phyloP scores from a whole-genome alignment of 2,797 vertebrate species.

The Protonibea diacanthus region DNA sequence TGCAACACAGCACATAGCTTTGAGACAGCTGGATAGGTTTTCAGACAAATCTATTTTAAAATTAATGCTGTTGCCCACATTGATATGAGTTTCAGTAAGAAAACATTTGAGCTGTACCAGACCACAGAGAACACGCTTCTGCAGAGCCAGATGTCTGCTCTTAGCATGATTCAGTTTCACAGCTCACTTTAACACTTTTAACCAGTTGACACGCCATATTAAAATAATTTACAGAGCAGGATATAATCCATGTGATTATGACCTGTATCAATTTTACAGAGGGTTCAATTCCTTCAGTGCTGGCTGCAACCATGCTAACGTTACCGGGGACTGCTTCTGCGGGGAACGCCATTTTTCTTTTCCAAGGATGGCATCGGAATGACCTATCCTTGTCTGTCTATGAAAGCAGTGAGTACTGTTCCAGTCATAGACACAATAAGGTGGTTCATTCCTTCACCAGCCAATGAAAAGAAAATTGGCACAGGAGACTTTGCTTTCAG shows the following conservation, averaged over 20 bases:
- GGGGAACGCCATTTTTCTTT: too few species aligned
- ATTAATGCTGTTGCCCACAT: conserved; percentile 14
- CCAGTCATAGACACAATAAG: too few species aligned
- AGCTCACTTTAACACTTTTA: conserved; percentile 1
- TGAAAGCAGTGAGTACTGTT: too few species aligned
- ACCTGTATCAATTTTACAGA: not conserved
- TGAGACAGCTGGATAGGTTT: conserved; percentile 15
- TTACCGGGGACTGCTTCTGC: too few species aligned
- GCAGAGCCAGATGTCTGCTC: not conserved
- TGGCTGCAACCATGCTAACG: too few species aligned
- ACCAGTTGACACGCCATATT: not conserved
- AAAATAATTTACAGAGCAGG: not conserved
- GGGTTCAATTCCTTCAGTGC: too few species aligned
- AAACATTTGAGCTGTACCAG: conserved; percentile 10
- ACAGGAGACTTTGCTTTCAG: too few species aligned
- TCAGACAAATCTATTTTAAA: conserved; percentile 30
- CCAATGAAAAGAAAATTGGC: too few species aligned
- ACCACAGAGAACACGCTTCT: not conserved
- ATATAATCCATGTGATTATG: not conserved
- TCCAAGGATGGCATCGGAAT: too few species aligned
- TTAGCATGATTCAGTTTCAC: not conserved
- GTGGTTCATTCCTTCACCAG: too few species aligned
- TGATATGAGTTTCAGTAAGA: conserved; percentile 11
- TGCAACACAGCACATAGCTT: not conserved
- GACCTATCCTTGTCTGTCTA: too few species aligned